Base-by-base conservation (phyloP, 2,113 vertebrate genomes). In the Prochilodus magdalenae region DNA sequence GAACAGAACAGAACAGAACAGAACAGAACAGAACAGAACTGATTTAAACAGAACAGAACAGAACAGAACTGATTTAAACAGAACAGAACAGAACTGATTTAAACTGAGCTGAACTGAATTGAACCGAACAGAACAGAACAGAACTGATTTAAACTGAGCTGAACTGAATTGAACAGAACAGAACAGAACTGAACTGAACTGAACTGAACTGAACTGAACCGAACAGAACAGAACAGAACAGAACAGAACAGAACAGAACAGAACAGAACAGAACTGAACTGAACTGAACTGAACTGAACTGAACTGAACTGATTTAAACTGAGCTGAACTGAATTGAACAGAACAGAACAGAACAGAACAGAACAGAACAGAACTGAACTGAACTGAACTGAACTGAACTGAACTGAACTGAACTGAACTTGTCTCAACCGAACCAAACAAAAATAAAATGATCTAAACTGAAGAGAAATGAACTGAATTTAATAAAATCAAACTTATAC, bases 31-130 rank as follows among this genome's bases (percentile, higher is more conserved):
- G 47, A 83, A 4, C 6, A n/a, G n/a, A n/a, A n/a, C n/a, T n/a
- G n/a, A n/a, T 82, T 71, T 40, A 79, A 60, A 47, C 57, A 79
- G 75, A 18, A 55, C 4, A n/a, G n/a, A n/a, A n/a, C n/a, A n/a
- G n/a, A n/a, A n/a, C n/a, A n/a, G 11, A 55, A 55, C 15, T 55
- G 53, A 18, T 10, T 22, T 55, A 18, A 10, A 18, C 4, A 2
- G 2, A 55, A 55, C 53, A 4, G 11, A 55, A 55, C 6, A 20
- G 14, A 36, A 36, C 6, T 36, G 6, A 36, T 4, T 6, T 36
- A 36, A 36, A 36, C 3, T 36, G 6, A 6, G 6, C 33, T 36
- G 33, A 36, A 36, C 33, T 36, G 3, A 6, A 36, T 3, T 36
- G 33, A 36, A 36, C 6, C 6, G 7, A 14, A 49, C 44, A 8